Base-by-base conservation (phyloP, 2,797 vertebrate genomes). In the Falco rusticolus region DNA sequence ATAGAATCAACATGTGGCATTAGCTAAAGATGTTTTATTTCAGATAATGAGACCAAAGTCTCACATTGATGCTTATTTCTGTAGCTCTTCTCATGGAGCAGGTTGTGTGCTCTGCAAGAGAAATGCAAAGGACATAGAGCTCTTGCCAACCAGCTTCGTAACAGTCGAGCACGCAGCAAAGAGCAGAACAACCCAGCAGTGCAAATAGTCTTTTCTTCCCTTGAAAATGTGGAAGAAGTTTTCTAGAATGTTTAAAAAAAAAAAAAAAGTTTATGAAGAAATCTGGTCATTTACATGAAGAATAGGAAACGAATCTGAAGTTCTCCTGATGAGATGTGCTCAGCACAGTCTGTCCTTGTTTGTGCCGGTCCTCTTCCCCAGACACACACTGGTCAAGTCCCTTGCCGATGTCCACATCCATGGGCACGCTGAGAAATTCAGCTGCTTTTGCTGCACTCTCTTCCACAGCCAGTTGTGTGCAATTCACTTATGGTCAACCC, bases 371-470 rank as follows among this genome's bases (percentile, higher is more conserved):
- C 61, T 74, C 2, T 2, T 26, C 20, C 22, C 22, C 5, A 0
- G 12, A 5, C 53, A 5, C 1, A 17, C 1, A 1, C 15, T 22
- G 17, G 18, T 4, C 47, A 8, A 9, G 28, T 37, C 45, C 34
- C 53, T 13, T 5, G 37, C 19, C 1, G 1, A 11, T 13, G 17
- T 21, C 15, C 6, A 18, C 22, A 4, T 10, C 65, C 57, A 2
- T 3, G 24, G n/a, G 24, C 2, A 0, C 6, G 0, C 16, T 24
- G 31, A 6, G n/a, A 57, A 17, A 53, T 4, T n/a, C 53, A 16
- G 37, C 33, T 53, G n/a, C 24, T 56, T 37, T 22, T 31, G 31
- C 25, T 26, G 43, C 16, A 6, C 6, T 1, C 5, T 18, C 37
- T 11, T 37, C 18, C 37, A 16, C 51, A 29, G 14, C 17, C 16